Percentiles rank a stretch among this genome's conserved stretches.
Conservation (phyloP, 2,113 vertebrate genomes). For the Heliornis fulica region DNA sequence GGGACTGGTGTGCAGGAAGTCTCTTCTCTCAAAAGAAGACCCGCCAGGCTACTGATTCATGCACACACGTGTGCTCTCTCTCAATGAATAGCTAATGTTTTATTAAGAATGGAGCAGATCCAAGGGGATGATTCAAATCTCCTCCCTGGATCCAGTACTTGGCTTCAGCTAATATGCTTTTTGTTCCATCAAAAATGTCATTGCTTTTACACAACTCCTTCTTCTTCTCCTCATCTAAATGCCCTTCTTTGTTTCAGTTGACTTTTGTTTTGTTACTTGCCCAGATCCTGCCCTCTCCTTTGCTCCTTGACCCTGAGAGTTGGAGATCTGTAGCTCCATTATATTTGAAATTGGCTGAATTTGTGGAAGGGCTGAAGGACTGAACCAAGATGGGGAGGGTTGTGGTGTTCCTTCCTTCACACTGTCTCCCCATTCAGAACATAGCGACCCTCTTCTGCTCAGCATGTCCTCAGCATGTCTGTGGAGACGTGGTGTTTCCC, state of each 20-base stretch:
- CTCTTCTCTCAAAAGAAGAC: not conserved
- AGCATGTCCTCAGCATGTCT: fast-evolving
- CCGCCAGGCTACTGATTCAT: conserved; percentile 45
- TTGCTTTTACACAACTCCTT: conserved; percentile 18
- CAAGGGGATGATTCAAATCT: conserved; percentile 54
- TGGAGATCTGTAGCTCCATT: not conserved
- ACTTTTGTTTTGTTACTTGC: not conserved
- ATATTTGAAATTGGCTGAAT: not conserved
- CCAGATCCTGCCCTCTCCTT: not conserved
- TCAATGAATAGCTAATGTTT: conserved; percentile 40
- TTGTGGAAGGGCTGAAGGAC: not conserved
- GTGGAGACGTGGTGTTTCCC: not conserved
- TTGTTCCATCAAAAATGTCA: conserved; percentile 43
- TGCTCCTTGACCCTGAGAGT: not conserved
- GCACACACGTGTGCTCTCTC: conserved; percentile 5
- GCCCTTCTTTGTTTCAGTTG: conserved; percentile 13
- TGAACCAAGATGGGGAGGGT: not conserved
- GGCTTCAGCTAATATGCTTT: conserved; percentile 55
- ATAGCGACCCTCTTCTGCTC: not conserved
- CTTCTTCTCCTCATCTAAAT: conserved; percentile 29
- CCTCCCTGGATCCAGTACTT: conserved; percentile 14
- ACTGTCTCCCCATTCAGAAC: fast-evolving
- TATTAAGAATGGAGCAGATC: conserved; percentile 44
- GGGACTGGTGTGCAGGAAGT: conserved; percentile 36
- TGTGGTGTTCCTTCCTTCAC: not conserved